These are phyloP conservation scores for Nomia melanderi DNA, from an alignment of 1,140 invertebrate species.

Conservation along the genomic window DNA sequence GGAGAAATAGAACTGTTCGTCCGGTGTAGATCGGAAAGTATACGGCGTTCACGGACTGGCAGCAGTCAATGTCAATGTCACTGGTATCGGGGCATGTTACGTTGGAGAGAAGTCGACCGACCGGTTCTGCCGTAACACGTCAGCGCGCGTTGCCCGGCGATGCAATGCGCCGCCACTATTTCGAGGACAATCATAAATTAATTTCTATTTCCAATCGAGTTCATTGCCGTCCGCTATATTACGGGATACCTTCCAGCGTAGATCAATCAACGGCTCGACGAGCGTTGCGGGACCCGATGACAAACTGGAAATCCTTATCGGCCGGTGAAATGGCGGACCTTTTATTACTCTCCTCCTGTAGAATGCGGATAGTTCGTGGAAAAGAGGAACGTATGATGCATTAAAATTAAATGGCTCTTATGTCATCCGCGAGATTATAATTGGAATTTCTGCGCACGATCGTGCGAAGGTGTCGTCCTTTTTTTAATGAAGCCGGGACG, in stretches of 20 bases:
- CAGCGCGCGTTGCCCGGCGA: not conserved
- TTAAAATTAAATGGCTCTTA: not conserved
- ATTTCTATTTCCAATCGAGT: conserved; percentile 48
- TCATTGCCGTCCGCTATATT: conserved; percentile 49
- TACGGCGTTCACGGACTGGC: not conserved
- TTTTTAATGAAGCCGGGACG: no score
- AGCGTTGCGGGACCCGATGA: no score
- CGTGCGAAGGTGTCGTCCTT: no score
- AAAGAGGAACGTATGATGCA: not conserved
- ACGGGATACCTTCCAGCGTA: not conserved
- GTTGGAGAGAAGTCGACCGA: conserved; percentile 42
- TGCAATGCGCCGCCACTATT: conserved; percentile 18
- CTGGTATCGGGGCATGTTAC: conserved; percentile 37
- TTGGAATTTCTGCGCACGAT: not conserved
- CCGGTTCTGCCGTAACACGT: conserved; percentile 59
- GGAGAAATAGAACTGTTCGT: conserved; percentile 7
- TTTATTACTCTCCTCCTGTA: not conserved
- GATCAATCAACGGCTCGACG: not conserved
- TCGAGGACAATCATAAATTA: conserved; percentile 64
- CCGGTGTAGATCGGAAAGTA: conserved; percentile 26
- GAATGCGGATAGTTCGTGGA: not conserved
- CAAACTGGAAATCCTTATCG: not conserved
- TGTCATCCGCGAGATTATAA: not conserved
- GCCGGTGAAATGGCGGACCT: not conserved
- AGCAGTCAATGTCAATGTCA: conserved; percentile 57